These are phyloP conservation scores for Porites lobata DNA, from an alignment of 92 coral and sea anemone genomes.

Conservation along the genomic window DNA sequence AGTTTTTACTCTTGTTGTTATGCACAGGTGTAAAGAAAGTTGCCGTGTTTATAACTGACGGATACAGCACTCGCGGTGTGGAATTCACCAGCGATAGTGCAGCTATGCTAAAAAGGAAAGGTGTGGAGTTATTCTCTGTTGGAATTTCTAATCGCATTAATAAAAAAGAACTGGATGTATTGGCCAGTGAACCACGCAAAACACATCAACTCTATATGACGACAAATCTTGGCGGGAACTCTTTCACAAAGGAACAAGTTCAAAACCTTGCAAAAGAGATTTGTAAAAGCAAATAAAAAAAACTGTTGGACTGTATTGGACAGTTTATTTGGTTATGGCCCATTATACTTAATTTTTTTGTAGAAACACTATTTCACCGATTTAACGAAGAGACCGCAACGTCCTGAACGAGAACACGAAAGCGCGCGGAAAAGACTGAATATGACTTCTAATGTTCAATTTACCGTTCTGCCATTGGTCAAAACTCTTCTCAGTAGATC, in stretches of 20 bases:
- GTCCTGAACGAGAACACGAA: too few relatives aligned
- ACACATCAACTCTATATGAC: slow-evolving; percentile 15
- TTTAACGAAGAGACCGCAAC: too few relatives aligned
- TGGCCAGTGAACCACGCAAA: slow-evolving; percentile 34
- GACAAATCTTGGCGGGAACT: neutral
- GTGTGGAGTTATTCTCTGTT: slow-evolving; percentile 38
- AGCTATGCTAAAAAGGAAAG: neutral
- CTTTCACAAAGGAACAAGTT: slow-evolving; percentile 23
- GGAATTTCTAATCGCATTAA: slow-evolving; percentile 32
- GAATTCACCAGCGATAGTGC: slow-evolving; percentile 35
- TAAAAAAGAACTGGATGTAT: slow-evolving; percentile 30
- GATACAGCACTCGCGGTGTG: slow-evolving; percentile 38
- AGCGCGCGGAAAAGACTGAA: too few relatives aligned
- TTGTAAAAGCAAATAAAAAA: slow-evolving; percentile 12
- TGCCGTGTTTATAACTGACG: slow-evolving; percentile 37
- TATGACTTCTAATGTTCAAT: too few relatives aligned
- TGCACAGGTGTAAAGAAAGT: slow-evolving; percentile 35
- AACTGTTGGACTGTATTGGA: neutral
- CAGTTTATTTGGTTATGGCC: too few relatives aligned
- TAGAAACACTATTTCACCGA: too few relatives aligned
- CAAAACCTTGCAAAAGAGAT: slow-evolving; percentile 38
- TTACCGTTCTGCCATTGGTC: too few relatives aligned
- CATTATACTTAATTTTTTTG: too few relatives aligned
- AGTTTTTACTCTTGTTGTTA: too few relatives aligned
- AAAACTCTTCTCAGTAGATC: too few relatives aligned